These are phyloP conservation scores for Atrichornis clamosus DNA, from an alignment of 2,113 vertebrate species.

Conservation along the genomic window DNA sequence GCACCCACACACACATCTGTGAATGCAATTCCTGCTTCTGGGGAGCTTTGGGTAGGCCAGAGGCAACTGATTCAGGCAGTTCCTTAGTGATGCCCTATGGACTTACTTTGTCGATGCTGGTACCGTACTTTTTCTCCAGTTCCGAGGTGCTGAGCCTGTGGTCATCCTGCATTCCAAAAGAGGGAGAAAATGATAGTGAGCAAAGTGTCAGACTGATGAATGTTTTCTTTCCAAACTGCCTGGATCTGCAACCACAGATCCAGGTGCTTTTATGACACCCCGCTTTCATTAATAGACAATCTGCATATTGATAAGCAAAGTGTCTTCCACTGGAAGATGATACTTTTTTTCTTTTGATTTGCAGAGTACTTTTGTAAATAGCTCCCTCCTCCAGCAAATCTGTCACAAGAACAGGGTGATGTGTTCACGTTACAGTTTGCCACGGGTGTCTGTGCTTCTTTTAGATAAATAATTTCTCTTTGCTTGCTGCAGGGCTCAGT, in stretches of 20 bases:
- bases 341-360: not conserved
- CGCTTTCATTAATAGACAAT: not conserved
- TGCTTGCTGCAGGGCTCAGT: not conserved
- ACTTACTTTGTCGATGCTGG: slow-evolving; percentile 72
- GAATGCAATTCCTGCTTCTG: not conserved
- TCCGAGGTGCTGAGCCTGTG: slow-evolving; percentile 73
- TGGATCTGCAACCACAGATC: not conserved
- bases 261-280: not conserved
- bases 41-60: not conserved
- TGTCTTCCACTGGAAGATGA: not conserved
- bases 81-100: not conserved
- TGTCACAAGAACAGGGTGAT: not conserved
- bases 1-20: not conserved
- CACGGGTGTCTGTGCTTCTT: not conserved
- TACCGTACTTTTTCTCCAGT: slow-evolving; percentile 75
- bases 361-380: not conserved
- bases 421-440: not conserved
- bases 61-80: not conserved
- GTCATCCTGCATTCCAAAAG: slow-evolving; percentile 68
- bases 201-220: not conserved
- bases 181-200: not conserved
- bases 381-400: slow-evolving; percentile 20
- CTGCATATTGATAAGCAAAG: not conserved
- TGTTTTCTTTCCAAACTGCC: not conserved
- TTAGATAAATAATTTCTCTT: not conserved